Conservation (phyloP, 2,113 vertebrate genomes). For the Pedetes capensis region DNA sequence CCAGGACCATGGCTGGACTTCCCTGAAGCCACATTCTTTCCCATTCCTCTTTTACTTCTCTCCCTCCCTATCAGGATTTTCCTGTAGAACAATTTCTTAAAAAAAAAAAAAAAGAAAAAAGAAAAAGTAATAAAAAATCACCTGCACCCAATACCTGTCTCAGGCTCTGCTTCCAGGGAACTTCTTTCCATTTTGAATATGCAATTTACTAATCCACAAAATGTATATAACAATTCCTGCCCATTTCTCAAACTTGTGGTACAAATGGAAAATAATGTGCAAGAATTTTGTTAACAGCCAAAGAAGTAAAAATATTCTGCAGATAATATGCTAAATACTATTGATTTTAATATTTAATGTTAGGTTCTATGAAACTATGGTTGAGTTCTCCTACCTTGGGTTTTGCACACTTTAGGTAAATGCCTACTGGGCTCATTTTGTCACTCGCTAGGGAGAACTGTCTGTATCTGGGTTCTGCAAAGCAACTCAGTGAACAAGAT, state of each 20-base stretch:
- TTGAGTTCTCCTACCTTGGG: neutral
- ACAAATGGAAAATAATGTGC: neutral
- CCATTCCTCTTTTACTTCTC: neutral
- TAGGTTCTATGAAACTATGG: neutral
- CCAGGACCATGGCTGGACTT: neutral
- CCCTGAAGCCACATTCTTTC: neutral
- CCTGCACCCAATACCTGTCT: neutral
- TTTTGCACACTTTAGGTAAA: neutral
- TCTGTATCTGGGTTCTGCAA: neutral
- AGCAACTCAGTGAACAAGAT: neutral
- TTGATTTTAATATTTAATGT: neutral
- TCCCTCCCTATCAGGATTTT: neutral
- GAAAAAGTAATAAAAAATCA: no score
- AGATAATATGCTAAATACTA: neutral
- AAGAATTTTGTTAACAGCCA: slow-evolving; percentile 14
- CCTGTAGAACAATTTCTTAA: neutral
- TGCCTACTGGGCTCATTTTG: neutral
- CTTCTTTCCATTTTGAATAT: neutral
- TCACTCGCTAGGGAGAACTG: neutral
- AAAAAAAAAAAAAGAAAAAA: no score
- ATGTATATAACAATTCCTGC: neutral
- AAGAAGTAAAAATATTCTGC: slow-evolving; percentile 4
- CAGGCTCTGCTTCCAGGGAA: neutral
- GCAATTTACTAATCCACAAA: neutral
- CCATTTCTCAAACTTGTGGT: neutral